phyloP scores from a whole-genome alignment of 2,113 vertebrate genomes.

The Bostrychus sinensis region DNA sequence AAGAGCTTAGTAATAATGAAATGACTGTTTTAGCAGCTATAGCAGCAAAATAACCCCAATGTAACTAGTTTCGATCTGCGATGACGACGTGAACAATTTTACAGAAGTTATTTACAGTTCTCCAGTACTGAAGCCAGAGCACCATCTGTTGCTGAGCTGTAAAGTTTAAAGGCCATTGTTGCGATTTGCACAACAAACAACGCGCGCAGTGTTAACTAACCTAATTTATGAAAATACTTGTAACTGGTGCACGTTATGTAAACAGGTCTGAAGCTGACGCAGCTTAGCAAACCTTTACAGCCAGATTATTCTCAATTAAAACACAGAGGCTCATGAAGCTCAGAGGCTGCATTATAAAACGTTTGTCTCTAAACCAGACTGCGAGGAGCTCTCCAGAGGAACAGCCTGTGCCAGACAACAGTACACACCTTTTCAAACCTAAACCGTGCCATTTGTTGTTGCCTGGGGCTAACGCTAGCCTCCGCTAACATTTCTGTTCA shows the following conservation, averaged over 20 bases:
- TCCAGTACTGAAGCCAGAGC: too few species aligned
- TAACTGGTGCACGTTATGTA: conserved; percentile 48
- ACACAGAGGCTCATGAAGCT: background rate
- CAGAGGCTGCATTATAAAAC: background rate
- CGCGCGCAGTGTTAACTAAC: conserved; percentile 6
- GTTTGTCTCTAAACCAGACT: fast-evolving
- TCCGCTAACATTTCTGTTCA: conserved; percentile 40
- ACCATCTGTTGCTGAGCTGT: conserved; percentile 8
- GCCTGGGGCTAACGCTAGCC: conserved; percentile 55
- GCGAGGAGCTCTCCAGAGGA: too few species aligned
- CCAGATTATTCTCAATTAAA: background rate
- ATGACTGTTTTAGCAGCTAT: too few species aligned
- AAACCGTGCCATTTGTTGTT: conserved; percentile 48
- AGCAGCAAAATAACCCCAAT: background rate
- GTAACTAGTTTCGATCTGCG: too few species aligned
- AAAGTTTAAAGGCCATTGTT: background rate
- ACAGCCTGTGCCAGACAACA: background rate
- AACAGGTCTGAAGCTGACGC: conserved; percentile 66
- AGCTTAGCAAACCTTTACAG: conserved; percentile 47
- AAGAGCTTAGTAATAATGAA: too few species aligned
- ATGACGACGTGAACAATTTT: background rate
- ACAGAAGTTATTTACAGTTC: background rate
- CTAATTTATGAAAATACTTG: conserved; percentile 17
- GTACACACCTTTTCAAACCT: background rate
- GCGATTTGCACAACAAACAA: background rate